Conservation (phyloP, 2,797 vertebrate genomes). For the Danio tinwini region DNA sequence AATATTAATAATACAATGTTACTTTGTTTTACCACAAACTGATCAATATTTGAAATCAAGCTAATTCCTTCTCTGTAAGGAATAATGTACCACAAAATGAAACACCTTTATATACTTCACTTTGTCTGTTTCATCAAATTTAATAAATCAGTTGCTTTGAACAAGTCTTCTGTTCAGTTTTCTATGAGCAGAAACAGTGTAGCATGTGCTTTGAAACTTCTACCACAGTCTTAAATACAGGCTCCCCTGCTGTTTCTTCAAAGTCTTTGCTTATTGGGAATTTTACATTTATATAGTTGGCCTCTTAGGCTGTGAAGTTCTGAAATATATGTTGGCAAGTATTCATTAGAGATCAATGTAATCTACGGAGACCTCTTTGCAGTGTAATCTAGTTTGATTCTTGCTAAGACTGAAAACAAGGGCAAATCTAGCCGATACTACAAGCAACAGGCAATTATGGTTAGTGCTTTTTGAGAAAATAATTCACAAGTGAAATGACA, state of each 20-base stretch:
- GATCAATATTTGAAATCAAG: constrained; percentile 10
- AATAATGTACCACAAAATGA: neutral
- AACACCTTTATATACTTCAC: neutral
- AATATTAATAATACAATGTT: no score
- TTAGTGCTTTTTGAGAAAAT: neutral
- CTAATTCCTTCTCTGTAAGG: neutral
- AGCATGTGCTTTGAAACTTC: no score
- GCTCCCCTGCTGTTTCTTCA: neutral
- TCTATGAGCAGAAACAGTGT: neutral
- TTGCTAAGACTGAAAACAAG: neutral
- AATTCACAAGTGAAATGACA: neutral
- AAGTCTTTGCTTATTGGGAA: neutral
- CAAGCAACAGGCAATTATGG: neutral
- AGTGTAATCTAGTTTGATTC: constrained; percentile 9
- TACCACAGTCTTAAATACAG: neutral
- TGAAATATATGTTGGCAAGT: constrained; percentile 8
- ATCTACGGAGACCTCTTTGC: constrained; percentile 19
- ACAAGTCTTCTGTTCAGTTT: constrained; percentile 1
- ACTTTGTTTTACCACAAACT: no score
- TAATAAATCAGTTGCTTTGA: neutral
- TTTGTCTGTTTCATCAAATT: constrained; percentile 12
- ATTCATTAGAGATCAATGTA: constrained; percentile 20
- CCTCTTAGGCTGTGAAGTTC: neutral
- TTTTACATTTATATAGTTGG: constrained; percentile 22
- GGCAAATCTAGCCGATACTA: neutral